Evolutionary conservation across 2,113 vertebrate species (phyloP), one percentile per base, ranked within the genome.

Genomic region (Hippocampus barbouri): DNA sequence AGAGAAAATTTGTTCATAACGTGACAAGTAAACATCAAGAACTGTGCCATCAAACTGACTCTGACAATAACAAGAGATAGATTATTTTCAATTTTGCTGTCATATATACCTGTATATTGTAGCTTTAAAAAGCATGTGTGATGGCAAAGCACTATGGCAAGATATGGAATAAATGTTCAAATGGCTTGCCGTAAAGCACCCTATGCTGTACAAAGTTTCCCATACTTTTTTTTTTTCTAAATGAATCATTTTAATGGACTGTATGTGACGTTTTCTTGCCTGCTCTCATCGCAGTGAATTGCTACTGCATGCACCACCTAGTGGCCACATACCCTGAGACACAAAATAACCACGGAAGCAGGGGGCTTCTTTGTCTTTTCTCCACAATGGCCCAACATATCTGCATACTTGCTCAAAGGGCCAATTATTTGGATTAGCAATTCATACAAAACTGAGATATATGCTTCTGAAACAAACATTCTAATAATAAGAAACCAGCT

Each of bases 241-340:
- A 38, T 59, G 56, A 18, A 34, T 61, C 1, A 34, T 61, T 34
- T 16, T 16, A 61, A 16, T 61, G 27, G 23, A 8, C 1, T 16
- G 14, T 34, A 38, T 12, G 4, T 34, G 5, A 30, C 16, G 27
- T 16, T 61, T 34, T 61, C 59, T 61, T 18, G 59, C 23, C 25
- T 30, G 27, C 27, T 34, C 59, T 27, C 59, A 18, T 16, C 4
- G 16, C 15, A 34, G 59, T 18, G 27, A 18, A 61, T 34, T 34
- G 27, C 15, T 61, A 18, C 38, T 45, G 77, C 38, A 70, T 80
- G 71, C 87, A 79, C 85, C 87, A 81, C 80, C 88, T 91, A 75
- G 76, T 86, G 89, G 89, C 68, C 40, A 70, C 79, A 79, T 65
- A 73, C 54, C 74, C 81, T 49, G 67, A 54, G 64, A n/a, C 65